Evolutionary conservation across 2,888 invertebrate genomes (phyloP), one percentile per base, ranked within the genome.

Genomic region (Drosophila anomelani): DNA sequence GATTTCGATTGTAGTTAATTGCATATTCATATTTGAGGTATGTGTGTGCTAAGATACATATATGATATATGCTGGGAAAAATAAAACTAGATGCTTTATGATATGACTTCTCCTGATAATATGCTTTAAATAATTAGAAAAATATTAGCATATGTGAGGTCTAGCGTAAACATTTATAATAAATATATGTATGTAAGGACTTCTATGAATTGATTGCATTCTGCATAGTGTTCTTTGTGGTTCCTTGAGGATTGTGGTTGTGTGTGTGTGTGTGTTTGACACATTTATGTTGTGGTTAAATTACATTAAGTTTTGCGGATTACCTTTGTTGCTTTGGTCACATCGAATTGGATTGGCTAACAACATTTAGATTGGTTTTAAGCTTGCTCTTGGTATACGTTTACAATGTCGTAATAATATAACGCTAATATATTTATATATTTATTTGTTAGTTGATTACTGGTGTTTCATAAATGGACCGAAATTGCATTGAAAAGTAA

Each of bases 391-490:
- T 70, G 72, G 73, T 76, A 69, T 60, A 77, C 61, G 71, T 75
- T 71, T 73, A 78, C 71, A 77, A 73, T 73, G 51, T 64, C 78
- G 74, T 75, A 61, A 54, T 54, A 57, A 56, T 44, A 75, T 76
- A 71, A 72, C 72, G 74, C 75, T 85, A 88, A 79, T 75, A 79
- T 87, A 78, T 44, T 12, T 46, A 26, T 20, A 12, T 39, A 17
- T 32, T 32, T 51, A 34, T 51, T 34, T 20, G 17, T 51, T 34
- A 68, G 72, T 81, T 77, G 78, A 77, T 83, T 76, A 79, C 77
- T 89, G 79, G 80, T 85, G 81, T 87, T 87, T 80, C 53, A 72
- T 78, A 75, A 82, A 77, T 88, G 89, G 80, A 90, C 87, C 90
- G 89, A 86, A 75, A 88, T 79, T 88, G 85, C 83, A 68, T 87